phyloP scores from a whole-genome alignment of 2,113 vertebrate genomes.

The Ciconia maguari region DNA sequence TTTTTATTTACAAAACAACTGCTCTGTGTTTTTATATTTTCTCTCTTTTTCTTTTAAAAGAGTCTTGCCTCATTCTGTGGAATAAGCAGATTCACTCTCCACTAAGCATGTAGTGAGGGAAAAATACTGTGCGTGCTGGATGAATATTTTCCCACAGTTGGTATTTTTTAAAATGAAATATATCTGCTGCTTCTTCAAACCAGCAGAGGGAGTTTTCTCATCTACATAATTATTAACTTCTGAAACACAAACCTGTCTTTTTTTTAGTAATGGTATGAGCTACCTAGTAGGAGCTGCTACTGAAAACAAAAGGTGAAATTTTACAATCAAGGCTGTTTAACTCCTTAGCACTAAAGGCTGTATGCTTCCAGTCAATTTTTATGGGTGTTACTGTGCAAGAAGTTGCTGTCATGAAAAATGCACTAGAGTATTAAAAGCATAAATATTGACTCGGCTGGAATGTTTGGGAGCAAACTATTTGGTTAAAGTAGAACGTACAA shows the following conservation, averaged over 20 bases:
- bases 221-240: background rate
- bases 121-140: background rate
- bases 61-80: background rate
- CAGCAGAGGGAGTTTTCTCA: constrained; percentile 60
- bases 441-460: background rate
- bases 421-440: background rate
- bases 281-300: background rate
- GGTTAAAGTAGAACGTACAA: background rate
- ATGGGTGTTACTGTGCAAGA: background rate
- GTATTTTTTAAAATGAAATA: background rate
- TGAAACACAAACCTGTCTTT: background rate
- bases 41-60: fast-evolving
- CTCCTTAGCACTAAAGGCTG: background rate
- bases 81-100: background rate
- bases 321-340: background rate
- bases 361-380: background rate
- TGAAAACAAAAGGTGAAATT: background rate
- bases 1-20: background rate
- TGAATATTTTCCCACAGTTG: background rate
- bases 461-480: background rate
- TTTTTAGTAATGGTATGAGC: background rate
- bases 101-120: background rate
- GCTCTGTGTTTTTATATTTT: background rate
- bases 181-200: background rate
- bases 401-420: background rate